Percentiles rank a stretch among this genome's conserved stretches.
phyloP scores from a whole-genome alignment of 2,113 vertebrate species.

The Macaca mulatta region DNA sequence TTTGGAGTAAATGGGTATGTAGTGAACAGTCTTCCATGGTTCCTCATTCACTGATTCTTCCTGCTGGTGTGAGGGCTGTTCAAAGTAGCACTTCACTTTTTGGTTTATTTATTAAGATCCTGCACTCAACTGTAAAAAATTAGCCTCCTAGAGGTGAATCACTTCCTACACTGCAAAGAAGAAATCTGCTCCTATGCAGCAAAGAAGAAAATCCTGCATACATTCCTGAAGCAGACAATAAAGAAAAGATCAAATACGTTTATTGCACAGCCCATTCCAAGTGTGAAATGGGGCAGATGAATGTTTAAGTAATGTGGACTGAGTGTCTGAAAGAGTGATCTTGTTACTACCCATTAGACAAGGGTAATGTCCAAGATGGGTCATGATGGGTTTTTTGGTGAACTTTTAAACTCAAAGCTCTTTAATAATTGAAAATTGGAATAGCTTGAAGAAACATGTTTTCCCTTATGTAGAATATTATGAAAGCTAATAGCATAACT shows the following conservation, averaged over 20 bases:
- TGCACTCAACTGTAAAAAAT: slow-evolving; percentile 87
- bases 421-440: slow-evolving; percentile 62
- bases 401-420: slow-evolving; percentile 70
- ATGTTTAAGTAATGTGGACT: slow-evolving; percentile 50
- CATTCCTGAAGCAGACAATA: slow-evolving; percentile 58
- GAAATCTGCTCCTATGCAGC: slow-evolving; percentile 75
- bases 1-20: slow-evolving; percentile 79
- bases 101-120: slow-evolving; percentile 89
- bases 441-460: slow-evolving; percentile 41
- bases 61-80: slow-evolving; percentile 89
- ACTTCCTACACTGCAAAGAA: slow-evolving; percentile 77
- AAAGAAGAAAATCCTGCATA: slow-evolving; percentile 61
- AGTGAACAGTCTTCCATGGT: slow-evolving; percentile 79
- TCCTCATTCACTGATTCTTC: slow-evolving; percentile 87
- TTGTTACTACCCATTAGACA: slow-evolving; percentile 46
- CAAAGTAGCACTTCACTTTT: slow-evolving; percentile 89
- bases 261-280: slow-evolving; percentile 6
- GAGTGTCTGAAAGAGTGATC: slow-evolving; percentile 44
- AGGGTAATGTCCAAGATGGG: slow-evolving; percentile 9
- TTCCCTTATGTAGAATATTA: background rate
- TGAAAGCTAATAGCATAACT: slow-evolving; percentile 59
- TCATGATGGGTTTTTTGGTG: slow-evolving; percentile 49
- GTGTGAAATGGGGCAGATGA: slow-evolving; percentile 36
- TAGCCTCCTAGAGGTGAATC: slow-evolving; percentile 89
- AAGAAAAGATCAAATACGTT: slow-evolving; percentile 57